These are phyloP conservation scores for Pristionchus mayeri DNA, from an alignment of 2,888 invertebrate genomes.

Conservation along the genomic window DNA sequence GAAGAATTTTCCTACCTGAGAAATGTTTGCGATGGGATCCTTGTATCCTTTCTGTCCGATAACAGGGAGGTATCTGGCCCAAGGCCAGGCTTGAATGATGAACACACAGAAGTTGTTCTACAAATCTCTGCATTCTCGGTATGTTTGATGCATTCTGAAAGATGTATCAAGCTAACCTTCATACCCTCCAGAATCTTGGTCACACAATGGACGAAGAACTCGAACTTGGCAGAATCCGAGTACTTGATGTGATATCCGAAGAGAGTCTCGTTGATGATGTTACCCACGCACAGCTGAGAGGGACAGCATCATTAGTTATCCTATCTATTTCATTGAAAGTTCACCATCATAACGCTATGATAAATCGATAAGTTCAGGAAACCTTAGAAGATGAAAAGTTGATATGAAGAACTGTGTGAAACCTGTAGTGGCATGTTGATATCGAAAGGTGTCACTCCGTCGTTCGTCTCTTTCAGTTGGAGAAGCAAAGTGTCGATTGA, in stretches of 20 bases:
- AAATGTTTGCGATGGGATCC: not conserved
- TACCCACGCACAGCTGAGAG: slow-evolving; percentile 63
- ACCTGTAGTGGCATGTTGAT: slow-evolving; percentile 31
- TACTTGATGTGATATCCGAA: slow-evolving; percentile 60
- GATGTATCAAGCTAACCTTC: not conserved
- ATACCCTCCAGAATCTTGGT: slow-evolving; percentile 41
- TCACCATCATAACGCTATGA: too few species aligned
- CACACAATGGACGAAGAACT: slow-evolving; percentile 53
- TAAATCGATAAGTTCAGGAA: too few species aligned
- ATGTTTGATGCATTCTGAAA: not conserved
- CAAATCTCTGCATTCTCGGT: not conserved
- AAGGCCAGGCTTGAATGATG: not conserved
- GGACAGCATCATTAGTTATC: too few species aligned
- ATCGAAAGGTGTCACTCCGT: slow-evolving; percentile 2
- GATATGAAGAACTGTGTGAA: too few species aligned
- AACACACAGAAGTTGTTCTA: not conserved
- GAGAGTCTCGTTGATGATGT: too few species aligned
- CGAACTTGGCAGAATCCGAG: slow-evolving; percentile 55
- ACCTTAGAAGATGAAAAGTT: too few species aligned
- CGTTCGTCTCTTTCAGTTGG: slow-evolving; percentile 22
- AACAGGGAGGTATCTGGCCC: not conserved
- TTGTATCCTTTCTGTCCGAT: not conserved
- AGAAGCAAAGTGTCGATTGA: not conserved
- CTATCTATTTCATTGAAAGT: too few species aligned
- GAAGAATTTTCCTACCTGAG: too few species aligned